Conservation (phyloP, 2,888 invertebrate genomes). For the Caenorhabditis angaria region DNA sequence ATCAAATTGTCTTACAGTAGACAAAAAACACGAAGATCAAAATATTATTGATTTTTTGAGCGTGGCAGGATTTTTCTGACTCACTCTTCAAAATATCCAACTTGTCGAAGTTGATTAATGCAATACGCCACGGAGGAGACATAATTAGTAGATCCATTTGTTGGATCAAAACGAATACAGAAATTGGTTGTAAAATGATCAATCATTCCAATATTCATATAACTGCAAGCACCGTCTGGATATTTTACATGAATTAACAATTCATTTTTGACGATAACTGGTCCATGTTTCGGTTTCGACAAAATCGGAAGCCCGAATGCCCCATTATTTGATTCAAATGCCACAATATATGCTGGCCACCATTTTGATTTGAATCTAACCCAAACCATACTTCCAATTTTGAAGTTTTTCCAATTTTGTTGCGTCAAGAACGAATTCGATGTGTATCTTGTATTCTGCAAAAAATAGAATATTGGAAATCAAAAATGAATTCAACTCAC, state of each 20-base stretch:
- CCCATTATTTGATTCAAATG: not conserved
- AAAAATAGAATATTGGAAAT: not conserved
- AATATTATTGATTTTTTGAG: no score
- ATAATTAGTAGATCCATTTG: not conserved
- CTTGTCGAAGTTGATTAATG: not conserved
- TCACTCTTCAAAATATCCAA: constrained; percentile 9
- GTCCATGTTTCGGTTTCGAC: not conserved
- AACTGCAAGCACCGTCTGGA: not conserved
- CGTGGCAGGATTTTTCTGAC: no score
- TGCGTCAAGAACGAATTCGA: not conserved
- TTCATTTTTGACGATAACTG: not conserved
- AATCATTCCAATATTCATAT: not conserved
- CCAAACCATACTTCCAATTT: not conserved
- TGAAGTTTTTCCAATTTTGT: constrained; percentile 3
- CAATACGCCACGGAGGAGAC: not conserved
- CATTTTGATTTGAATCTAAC: not conserved
- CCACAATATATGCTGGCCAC: constrained; percentile 4
- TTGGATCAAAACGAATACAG: not conserved
- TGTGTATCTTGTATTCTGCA: not conserved
- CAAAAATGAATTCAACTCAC: not conserved
- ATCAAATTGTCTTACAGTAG: no score
- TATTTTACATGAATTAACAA: not conserved
- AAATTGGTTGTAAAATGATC: not conserved
- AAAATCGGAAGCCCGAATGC: not conserved
- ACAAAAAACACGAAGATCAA: no score